Evolutionary conservation across 1,140 invertebrate species (phyloP).

Genomic region (Drosophila carrolli): DNA sequence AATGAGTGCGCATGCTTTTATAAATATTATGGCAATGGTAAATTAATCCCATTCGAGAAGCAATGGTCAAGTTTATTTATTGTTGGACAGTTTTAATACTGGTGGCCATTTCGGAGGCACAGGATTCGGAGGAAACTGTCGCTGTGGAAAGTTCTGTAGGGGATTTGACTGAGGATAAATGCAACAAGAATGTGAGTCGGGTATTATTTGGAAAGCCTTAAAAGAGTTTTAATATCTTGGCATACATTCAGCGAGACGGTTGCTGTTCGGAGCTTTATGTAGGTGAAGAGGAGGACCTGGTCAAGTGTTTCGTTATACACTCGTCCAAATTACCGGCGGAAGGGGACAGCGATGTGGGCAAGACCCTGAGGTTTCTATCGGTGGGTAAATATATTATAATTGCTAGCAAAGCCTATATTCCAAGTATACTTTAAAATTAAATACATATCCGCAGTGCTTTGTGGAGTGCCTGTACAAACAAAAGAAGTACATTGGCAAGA

Average conservation of each 20-base stretch:
- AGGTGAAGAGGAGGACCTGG: slow-evolving; percentile 34
- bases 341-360: slow-evolving; percentile 29
- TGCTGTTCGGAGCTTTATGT: slow-evolving; percentile 58
- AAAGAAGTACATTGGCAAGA: slow-evolving; percentile 66
- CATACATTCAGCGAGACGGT: slow-evolving; percentile 33
- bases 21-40: slow-evolving; percentile 28
- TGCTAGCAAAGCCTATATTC: too few relatives aligned
- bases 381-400: slow-evolving; percentile 20
- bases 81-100: slow-evolving; percentile 15
- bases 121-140: slow-evolving; percentile 28
- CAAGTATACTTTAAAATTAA: background rate
- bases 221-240: background rate
- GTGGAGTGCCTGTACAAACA: slow-evolving; percentile 71
- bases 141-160: background rate
- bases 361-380: slow-evolving; percentile 57
- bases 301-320: slow-evolving; percentile 61
- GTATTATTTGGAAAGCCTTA: background rate
- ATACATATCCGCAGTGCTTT: slow-evolving; percentile 49
- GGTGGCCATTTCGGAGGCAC: slow-evolving; percentile 11
- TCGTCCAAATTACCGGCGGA: slow-evolving; percentile 40
- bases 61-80: slow-evolving; percentile 32
- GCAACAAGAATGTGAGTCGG: slow-evolving; percentile 38
- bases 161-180: slow-evolving; percentile 31
- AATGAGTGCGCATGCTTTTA: slow-evolving; percentile 29
- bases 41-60: slow-evolving; percentile 11